A percentile compares a stretch with the other conserved stretches of the same genome.
phyloP scores from a whole-genome alignment of 2,888 invertebrate species.

The Diachrysia chrysitis region DNA sequence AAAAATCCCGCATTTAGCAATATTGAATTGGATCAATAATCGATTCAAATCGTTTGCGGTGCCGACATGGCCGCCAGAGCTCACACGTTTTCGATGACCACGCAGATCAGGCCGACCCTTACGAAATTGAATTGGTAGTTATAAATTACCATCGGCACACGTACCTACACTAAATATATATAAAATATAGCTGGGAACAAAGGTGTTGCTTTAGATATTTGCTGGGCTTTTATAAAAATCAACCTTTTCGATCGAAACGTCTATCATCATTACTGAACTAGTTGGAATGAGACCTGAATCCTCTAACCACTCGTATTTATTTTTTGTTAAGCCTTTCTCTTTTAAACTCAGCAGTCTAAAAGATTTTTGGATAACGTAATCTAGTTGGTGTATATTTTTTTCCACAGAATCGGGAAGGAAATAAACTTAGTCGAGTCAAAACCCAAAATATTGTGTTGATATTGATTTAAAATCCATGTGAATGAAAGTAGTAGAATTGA shows the following conservation, averaged over 20 bases:
- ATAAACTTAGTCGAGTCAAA: not conserved
- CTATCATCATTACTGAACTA: conserved; percentile 34
- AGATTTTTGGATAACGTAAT: not conserved
- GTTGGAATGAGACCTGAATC: conserved; percentile 14
- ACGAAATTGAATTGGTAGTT: conserved; percentile 69
- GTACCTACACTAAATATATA: conserved; percentile 55
- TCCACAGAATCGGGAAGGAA: not conserved
- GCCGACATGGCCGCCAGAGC: conserved; percentile 50
- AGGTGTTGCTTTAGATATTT: conserved; percentile 34
- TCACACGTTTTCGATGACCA: conserved; percentile 63
- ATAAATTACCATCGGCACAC: conserved; percentile 55
- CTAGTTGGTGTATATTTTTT: not conserved
- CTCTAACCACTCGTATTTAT: conserved; percentile 3
- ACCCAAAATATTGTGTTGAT: not conserved
- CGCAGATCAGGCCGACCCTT: conserved; percentile 63
- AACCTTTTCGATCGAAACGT: conserved; percentile 26
- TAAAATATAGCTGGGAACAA: conserved; percentile 60
- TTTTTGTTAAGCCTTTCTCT: conserved; percentile 11
- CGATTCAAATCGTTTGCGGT: conserved; percentile 51
- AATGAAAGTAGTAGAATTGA: not conserved
- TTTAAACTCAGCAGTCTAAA: not conserved
- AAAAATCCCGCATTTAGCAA: conserved; percentile 45
- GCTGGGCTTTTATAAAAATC: conserved; percentile 28
- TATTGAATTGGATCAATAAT: conserved; percentile 56
- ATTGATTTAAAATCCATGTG: not conserved